phyloP scores from a whole-genome alignment of 2,113 vertebrate genomes.

The Platysternon megacephalum region DNA sequence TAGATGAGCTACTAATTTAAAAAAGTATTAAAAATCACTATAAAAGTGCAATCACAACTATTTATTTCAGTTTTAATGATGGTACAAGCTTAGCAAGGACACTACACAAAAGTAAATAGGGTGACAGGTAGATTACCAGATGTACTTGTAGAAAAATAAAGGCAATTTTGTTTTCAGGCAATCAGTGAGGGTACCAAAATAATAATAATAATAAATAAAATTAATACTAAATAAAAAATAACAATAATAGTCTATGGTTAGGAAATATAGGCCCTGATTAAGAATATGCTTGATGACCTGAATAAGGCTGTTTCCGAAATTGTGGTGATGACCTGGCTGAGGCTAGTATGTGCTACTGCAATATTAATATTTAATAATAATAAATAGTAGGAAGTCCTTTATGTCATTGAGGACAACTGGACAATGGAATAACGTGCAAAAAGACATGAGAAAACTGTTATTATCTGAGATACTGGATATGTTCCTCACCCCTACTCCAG shows the following conservation, averaged over 20 bases:
- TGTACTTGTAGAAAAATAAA: background rate
- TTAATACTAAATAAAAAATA: too few relatives aligned
- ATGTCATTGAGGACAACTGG: background rate
- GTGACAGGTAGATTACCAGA: slow-evolving; percentile 15
- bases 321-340: background rate
- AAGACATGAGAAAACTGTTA: background rate
- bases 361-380: background rate
- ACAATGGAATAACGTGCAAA: accelerated
- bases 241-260: background rate
- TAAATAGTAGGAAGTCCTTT: background rate
- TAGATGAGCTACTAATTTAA: background rate
- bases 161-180: background rate
- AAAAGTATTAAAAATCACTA: background rate
- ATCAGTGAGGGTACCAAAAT: background rate
- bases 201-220: background rate
- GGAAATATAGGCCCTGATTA: background rate
- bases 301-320: background rate
- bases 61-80: slow-evolving; percentile 32
- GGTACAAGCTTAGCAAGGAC: background rate
- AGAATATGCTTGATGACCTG: background rate
- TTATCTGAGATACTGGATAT: background rate
- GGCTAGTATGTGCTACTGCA: background rate
- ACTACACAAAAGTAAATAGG: background rate
- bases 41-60: background rate
- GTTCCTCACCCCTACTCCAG: background rate